Evolutionary conservation across 2,797 vertebrate species (phyloP).

Genomic region (Cirrhinus mrigala): DNA sequence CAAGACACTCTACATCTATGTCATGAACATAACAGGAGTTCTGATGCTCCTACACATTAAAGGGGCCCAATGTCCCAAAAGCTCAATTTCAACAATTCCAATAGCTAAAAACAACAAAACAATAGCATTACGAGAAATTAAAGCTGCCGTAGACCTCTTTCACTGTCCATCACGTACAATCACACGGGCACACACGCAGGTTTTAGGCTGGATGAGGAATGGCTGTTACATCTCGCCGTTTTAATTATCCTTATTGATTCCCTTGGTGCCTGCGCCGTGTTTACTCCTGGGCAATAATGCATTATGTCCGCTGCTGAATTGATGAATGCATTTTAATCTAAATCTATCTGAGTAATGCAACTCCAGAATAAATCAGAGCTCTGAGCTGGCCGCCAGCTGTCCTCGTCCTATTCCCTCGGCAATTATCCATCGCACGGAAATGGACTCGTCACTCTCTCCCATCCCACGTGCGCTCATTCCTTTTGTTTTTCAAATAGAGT

Average conservation of each 20-base stretch:
- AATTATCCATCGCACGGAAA: conserved; percentile 57
- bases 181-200: conserved; percentile 50
- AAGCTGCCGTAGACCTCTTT: conserved; percentile 30
- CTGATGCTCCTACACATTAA: conserved; percentile 41
- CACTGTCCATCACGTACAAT: conserved; percentile 13
- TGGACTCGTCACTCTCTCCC: conserved; percentile 53
- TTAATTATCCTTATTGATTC: conserved; percentile 84
- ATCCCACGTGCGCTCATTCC: conserved; percentile 47
- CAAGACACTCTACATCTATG: conserved; percentile 40
- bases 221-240: conserved; percentile 75
- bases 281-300: conserved; percentile 78
- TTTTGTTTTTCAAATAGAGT: conserved; percentile 41
- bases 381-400: conserved; percentile 62
- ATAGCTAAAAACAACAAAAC: conserved; percentile 65
- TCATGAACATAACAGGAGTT: conserved; percentile 37
- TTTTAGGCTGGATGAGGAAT: conserved; percentile 71
- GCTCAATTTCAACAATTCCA: conserved; percentile 50
- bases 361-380: conserved; percentile 75
- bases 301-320: conserved; percentile 76
- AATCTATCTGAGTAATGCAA: conserved; percentile 81
- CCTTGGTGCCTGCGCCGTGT: conserved; percentile 71
- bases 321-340: conserved; percentile 83
- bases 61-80: neutral
- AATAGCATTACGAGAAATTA: conserved; percentile 29
- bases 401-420: conserved; percentile 53